Conservation (phyloP, 2,113 vertebrate species). For the Hippocampus zosterae region DNA sequence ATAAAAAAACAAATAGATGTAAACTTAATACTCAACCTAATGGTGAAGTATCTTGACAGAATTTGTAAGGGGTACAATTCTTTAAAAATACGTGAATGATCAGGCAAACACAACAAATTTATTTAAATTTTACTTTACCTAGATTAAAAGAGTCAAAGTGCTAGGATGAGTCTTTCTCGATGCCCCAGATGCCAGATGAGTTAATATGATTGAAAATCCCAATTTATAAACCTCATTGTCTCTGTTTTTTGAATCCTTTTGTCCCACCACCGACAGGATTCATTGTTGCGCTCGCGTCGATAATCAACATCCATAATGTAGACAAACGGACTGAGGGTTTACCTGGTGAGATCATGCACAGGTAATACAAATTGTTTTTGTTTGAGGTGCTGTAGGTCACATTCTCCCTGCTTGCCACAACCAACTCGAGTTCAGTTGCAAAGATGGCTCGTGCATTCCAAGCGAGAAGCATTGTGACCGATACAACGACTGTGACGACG, state of each 20-base stretch:
- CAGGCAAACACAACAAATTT: no score
- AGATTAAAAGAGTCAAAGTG: no score
- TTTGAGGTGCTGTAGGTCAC: constrained; percentile 20
- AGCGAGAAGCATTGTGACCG: constrained; percentile 58
- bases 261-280: not conserved
- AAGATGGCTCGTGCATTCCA: constrained; percentile 57
- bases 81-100: no score
- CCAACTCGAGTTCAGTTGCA: constrained; percentile 62
- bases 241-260: not conserved
- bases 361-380: not conserved
- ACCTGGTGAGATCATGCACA: not conserved
- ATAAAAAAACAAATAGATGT: no score
- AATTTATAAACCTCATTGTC: not conserved
- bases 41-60: no score
- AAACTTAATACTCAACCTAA: no score
- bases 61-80: no score
- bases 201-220: not conserved
- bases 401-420: constrained; percentile 37
- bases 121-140: no score
- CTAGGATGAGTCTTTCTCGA: no score
- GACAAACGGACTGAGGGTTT: not conserved
- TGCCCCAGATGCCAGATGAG: not conserved
- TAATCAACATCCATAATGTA: not conserved
- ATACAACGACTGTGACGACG: constrained; percentile 63
- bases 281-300: not conserved